Conservation (phyloP, 2,888 invertebrate species). For the Metalampra italica region DNA sequence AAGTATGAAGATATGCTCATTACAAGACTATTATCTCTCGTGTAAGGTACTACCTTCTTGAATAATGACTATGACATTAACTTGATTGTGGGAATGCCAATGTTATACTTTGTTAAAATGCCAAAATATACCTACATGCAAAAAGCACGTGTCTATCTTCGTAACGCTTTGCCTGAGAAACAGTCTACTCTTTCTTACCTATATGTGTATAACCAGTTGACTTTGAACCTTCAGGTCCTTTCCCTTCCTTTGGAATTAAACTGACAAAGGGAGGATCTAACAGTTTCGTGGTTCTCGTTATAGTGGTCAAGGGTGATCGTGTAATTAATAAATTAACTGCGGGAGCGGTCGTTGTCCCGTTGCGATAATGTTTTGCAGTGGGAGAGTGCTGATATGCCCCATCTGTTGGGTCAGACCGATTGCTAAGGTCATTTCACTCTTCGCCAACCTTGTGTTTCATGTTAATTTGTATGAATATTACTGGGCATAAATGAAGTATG, state of each 20-base stretch:
- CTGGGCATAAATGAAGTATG: background rate
- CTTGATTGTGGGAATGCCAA: no score
- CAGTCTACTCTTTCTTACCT: conserved; percentile 34
- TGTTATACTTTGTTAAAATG: no score
- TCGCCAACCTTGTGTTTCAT: conserved; percentile 30
- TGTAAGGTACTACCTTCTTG: no score
- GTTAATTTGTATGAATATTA: conserved; percentile 11
- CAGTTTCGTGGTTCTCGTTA: conserved; percentile 40
- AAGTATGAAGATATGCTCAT: no score
- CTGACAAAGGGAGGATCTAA: conserved; percentile 19
- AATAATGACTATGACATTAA: no score
- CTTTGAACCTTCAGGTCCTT: conserved; percentile 32
- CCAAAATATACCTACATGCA: conserved; percentile 28
- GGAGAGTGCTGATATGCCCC: conserved; percentile 58
- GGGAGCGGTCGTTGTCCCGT: conserved; percentile 64
- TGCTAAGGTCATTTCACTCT: conserved; percentile 63
- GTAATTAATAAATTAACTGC: conserved; percentile 74
- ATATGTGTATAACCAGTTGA: conserved; percentile 40
- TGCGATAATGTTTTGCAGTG: conserved; percentile 67
- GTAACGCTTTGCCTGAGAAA: no score
- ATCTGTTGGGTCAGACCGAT: conserved; percentile 62
- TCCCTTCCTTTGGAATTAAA: conserved; percentile 18
- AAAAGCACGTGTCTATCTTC: conserved; percentile 51
- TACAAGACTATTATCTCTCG: no score
- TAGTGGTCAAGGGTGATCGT: conserved; percentile 53